These are phyloP conservation scores for Diaperis boleti DNA, from an alignment of 2,888 invertebrate genomes.

Conservation along the genomic window DNA sequence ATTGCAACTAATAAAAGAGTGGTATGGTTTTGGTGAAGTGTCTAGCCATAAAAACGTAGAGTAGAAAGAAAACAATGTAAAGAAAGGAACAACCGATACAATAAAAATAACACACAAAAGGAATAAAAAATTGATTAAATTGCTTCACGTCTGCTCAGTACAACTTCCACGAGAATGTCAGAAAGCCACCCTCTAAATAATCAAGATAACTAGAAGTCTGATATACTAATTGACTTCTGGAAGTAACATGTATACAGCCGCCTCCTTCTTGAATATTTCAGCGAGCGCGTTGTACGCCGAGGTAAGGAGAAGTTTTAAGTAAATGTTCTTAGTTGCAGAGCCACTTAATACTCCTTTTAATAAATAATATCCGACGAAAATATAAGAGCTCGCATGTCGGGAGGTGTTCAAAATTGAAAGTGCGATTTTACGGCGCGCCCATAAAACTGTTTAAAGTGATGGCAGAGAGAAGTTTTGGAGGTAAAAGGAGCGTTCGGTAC, in stretches of 20 bases:
- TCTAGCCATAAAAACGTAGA: too few species aligned
- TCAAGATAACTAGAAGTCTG: neutral
- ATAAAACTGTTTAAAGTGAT: slow-evolving; percentile 48
- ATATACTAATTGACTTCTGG: neutral
- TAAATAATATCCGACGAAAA: slow-evolving; percentile 51
- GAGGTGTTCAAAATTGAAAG: slow-evolving; percentile 55
- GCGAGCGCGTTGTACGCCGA: neutral
- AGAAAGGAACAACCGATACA: too few species aligned
- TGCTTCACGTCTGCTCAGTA: too few species aligned
- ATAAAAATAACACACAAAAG: too few species aligned
- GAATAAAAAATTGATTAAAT: too few species aligned
- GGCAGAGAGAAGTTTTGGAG: slow-evolving; percentile 25
- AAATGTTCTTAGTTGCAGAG: slow-evolving; percentile 52
- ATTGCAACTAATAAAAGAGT: too few species aligned
- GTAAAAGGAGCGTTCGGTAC: slow-evolving; percentile 27
- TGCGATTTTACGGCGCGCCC: slow-evolving; percentile 54
- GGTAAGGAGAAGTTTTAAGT: slow-evolving; percentile 42
- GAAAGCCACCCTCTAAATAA: neutral
- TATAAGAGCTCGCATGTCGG: slow-evolving; percentile 42
- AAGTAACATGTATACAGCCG: neutral
- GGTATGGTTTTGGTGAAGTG: too few species aligned
- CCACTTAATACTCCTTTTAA: slow-evolving; percentile 57
- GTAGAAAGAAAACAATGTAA: too few species aligned
- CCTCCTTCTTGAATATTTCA: neutral
- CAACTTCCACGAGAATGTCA: too few species aligned